Evolutionary conservation across 2,113 vertebrate genomes (phyloP).

Genomic region (Boulengeromyrus knoepffleri): DNA sequence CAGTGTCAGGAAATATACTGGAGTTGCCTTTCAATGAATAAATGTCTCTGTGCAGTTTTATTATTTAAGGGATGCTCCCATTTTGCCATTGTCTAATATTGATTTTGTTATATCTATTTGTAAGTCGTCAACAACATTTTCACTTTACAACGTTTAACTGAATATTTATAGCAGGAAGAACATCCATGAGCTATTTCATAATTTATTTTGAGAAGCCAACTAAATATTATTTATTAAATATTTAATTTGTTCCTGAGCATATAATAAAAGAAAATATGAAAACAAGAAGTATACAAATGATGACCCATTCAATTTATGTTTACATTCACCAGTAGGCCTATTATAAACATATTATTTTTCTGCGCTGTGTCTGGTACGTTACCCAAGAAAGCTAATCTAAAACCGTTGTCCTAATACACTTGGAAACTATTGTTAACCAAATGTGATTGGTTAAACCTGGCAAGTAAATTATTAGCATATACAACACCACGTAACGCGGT

Average conservation of each 20-base stretch:
- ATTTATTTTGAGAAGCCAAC: neutral
- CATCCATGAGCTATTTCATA: neutral
- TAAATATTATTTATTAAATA: neutral
- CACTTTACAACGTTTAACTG: neutral
- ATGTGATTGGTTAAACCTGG: neutral
- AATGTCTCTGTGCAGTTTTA: neutral
- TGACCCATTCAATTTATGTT: neutral
- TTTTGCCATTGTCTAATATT: neutral
- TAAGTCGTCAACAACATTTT: neutral
- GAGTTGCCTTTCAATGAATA: neutral
- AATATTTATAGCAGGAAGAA: neutral
- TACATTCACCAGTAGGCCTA: neutral
- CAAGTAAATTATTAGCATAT: neutral
- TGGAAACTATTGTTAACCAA: neutral
- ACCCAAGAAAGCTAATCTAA: neutral
- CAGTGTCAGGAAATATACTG: neutral
- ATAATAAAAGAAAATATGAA: neutral
- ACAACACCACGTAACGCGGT: neutral
- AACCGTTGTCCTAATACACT: neutral
- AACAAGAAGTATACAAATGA: neutral
- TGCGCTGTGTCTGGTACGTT: neutral
- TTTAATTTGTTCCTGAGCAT: neutral
- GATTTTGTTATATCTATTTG: neutral
- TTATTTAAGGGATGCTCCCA: neutral
- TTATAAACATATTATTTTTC: neutral